These are phyloP conservation scores for Stenodera caucasica DNA, from an alignment of 2,888 invertebrate species.

Conservation along the genomic window DNA sequence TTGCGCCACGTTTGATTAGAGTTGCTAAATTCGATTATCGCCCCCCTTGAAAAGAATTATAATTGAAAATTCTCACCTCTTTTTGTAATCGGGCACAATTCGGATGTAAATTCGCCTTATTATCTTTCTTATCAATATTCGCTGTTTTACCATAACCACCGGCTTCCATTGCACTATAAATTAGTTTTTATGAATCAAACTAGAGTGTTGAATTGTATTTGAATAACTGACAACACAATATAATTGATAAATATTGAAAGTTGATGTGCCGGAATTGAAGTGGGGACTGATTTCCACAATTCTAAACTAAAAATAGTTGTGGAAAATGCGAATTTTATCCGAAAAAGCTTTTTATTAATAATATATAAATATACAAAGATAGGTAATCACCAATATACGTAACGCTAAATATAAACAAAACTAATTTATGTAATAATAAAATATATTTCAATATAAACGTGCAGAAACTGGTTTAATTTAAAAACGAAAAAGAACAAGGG, in stretches of 20 bases:
- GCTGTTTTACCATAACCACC: background rate
- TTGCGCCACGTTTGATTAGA: too few relatives aligned
- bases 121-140: background rate
- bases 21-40: background rate
- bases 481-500: too few relatives aligned
- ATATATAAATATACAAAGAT: too few relatives aligned
- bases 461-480: too few relatives aligned
- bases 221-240: too few relatives aligned
- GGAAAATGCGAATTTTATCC: background rate
- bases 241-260: background rate
- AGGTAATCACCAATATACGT: too few relatives aligned
- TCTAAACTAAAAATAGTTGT: background rate
- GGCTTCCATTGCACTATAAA: background rate
- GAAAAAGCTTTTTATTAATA: too few relatives aligned
- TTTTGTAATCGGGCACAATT: constrained; percentile 45
- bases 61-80: constrained; percentile 39
- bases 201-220: too few relatives aligned
- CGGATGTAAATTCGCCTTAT: constrained; percentile 24
- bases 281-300: background rate
- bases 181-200: too few relatives aligned
- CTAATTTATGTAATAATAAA: too few relatives aligned
- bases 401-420: too few relatives aligned
- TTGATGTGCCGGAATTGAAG: background rate
- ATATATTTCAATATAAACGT: too few relatives aligned
- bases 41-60: background rate